Percentiles rank a stretch among this genome's conserved stretches.
Evolutionary conservation across 2,888 invertebrate species (phyloP).

Genomic region (Platycnemis pennipes): DNA sequence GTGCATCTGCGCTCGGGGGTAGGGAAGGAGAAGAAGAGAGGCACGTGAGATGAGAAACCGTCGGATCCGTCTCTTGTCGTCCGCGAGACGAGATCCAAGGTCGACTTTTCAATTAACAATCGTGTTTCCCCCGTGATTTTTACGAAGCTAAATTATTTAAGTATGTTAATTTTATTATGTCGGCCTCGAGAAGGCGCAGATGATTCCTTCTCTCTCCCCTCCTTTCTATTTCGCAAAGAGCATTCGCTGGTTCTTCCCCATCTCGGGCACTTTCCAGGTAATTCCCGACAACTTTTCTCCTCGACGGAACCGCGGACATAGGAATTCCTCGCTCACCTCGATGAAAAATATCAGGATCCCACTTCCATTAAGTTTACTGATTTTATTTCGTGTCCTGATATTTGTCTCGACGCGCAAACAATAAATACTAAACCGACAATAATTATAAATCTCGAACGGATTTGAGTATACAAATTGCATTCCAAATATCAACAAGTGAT

Average conservation of each 20-base stretch:
- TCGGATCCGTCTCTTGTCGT: not conserved
- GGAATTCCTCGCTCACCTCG: not conserved
- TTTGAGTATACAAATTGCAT: too few relatives aligned
- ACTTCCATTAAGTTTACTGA: not conserved
- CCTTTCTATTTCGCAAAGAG: not conserved
- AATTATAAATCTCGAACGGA: too few relatives aligned
- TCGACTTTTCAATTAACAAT: constrained; percentile 65
- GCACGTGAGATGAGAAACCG: not conserved
- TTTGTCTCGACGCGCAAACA: not conserved
- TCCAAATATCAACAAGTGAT: too few relatives aligned
- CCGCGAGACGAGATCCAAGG: constrained; percentile 46
- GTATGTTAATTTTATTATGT: constrained; percentile 62
- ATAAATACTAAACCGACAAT: too few relatives aligned
- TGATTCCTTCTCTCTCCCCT: not conserved
- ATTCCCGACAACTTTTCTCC: not conserved
- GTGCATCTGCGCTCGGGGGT: not conserved
- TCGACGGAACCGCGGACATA: not conserved
- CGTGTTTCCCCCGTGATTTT: constrained; percentile 33
- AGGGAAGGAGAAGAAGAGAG: not conserved
- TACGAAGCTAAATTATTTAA: constrained; percentile 55
- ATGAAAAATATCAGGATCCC: not conserved
- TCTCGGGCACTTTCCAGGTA: not conserved
- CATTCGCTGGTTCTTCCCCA: not conserved
- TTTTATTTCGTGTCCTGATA: not conserved
- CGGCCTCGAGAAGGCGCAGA: constrained; percentile 24